A percentile compares a stretch with the other conserved stretches of the same genome.
These are phyloP conservation scores for Albula glossodonta DNA, from an alignment of 2,113 vertebrate species.

Conservation along the genomic window DNA sequence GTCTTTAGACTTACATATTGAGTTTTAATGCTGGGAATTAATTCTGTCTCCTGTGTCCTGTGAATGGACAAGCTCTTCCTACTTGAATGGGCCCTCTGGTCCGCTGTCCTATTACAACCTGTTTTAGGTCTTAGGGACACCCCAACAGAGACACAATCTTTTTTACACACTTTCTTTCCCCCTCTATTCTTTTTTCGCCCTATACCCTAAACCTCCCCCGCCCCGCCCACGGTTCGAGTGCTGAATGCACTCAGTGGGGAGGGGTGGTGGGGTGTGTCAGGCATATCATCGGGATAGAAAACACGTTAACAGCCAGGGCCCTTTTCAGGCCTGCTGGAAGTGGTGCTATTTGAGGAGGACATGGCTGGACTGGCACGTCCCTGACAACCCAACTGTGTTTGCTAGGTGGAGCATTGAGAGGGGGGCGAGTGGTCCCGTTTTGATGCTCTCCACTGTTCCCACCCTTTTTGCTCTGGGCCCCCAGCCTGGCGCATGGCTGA, in stretches of 20 bases:
- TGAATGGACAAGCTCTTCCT: constrained; percentile 56
- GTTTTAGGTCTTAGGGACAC: constrained; percentile 70
- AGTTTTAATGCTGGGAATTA: no score
- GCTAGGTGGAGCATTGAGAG: constrained; percentile 78
- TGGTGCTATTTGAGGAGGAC: constrained; percentile 80
- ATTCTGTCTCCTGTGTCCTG: constrained; percentile 45
- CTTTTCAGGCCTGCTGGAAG: constrained; percentile 82
- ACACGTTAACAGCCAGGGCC: constrained; percentile 68
- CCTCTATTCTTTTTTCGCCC: constrained; percentile 58
- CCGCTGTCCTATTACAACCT: constrained; percentile 77
- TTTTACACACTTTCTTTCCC: constrained; percentile 66
- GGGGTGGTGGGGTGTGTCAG: constrained; percentile 67
- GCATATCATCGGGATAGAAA: constrained; percentile 78
- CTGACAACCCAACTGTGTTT: constrained; percentile 86
- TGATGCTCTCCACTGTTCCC: constrained; percentile 47
- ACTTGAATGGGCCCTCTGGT: constrained; percentile 39
- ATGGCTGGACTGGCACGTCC: constrained; percentile 87
- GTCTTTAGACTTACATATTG: no score
- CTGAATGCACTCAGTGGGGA: constrained; percentile 73
- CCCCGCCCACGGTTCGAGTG: constrained; percentile 62
- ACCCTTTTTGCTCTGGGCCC: constrained; percentile 55
- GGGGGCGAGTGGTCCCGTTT: constrained; percentile 68
- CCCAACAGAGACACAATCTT: constrained; percentile 72
- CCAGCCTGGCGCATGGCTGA: constrained; percentile 67
- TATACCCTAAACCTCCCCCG: constrained; percentile 60